phyloP scores from a whole-genome alignment of 2,888 invertebrate genomes.

The Diogma glabrata region DNA sequence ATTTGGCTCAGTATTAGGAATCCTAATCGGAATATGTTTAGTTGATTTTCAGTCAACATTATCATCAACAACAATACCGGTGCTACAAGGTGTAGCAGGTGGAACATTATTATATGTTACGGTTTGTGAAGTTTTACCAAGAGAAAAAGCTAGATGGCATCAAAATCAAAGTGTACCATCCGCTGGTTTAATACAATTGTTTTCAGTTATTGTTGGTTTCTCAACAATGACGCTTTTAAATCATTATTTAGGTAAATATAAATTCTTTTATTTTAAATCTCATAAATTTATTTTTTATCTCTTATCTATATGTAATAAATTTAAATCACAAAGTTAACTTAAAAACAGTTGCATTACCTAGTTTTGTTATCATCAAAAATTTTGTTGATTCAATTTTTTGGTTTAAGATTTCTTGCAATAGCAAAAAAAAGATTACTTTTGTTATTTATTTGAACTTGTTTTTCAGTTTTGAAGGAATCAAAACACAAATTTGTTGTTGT shows the following conservation, averaged over 20 bases:
- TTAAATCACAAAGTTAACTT: no score
- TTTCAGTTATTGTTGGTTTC: conserved; percentile 49
- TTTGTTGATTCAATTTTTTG: no score
- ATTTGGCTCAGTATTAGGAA: conserved; percentile 54
- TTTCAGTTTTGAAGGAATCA: no score
- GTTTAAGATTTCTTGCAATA: no score
- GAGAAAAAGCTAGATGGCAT: conserved; percentile 65
- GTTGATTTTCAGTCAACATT: conserved; percentile 40
- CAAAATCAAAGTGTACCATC: conserved; percentile 38
- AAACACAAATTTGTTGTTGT: no score
- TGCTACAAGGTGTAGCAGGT: conserved; percentile 60
- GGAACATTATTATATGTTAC: conserved; percentile 68
- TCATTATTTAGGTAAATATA: conserved; percentile 39
- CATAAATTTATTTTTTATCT: no score
- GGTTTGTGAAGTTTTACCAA: conserved; percentile 62
- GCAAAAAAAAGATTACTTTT: no score
- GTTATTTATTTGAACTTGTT: no score
- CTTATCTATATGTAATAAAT: no score
- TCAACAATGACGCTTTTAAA: conserved; percentile 50
- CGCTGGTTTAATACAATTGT: conserved; percentile 53
- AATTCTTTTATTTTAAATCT: no score
- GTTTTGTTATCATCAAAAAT: no score
- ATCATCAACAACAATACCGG: conserved; percentile 41
- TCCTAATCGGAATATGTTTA: conserved; percentile 51
- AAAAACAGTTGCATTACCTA: no score